phyloP scores from a whole-genome alignment of 2,888 invertebrate species.

The Parnassius apollo region DNA sequence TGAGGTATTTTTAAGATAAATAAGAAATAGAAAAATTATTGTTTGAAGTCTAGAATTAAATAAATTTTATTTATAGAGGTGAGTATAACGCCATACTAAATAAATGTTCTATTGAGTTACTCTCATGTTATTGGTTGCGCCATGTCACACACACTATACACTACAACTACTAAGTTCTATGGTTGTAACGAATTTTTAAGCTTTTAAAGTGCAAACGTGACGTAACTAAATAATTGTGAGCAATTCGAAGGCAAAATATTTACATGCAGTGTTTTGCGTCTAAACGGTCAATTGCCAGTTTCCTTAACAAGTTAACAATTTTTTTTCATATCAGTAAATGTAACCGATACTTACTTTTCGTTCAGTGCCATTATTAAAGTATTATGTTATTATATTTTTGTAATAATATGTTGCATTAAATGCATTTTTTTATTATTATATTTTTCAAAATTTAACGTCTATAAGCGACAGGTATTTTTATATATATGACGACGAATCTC shows the following conservation, averaged over 20 bases:
- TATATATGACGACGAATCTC: constrained; percentile 72
- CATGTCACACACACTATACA: neutral
- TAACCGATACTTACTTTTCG: constrained; percentile 57
- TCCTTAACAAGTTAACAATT: constrained; percentile 45
- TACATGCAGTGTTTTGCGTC: constrained; percentile 61
- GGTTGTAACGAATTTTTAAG: neutral
- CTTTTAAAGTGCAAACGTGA: neutral
- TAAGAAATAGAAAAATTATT: neutral
- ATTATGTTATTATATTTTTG: constrained; percentile 70
- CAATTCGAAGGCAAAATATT: constrained; percentile 33
- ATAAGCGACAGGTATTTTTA: constrained; percentile 46
- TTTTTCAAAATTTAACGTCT: constrained; percentile 45
- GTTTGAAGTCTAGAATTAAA: neutral
- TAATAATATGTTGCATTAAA: constrained; percentile 76
- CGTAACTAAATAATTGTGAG: neutral
- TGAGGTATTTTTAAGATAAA: constrained; percentile 50
- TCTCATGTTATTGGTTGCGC: neutral
- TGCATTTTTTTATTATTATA: constrained; percentile 63
- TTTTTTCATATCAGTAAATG: constrained; percentile 47
- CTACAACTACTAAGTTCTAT: neutral
- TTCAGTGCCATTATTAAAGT: constrained; percentile 77
- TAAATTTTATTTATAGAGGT: no score
- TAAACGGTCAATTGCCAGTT: constrained; percentile 53
- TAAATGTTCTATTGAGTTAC: neutral
- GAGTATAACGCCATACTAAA: no score